Base-by-base conservation (phyloP, 1,140 invertebrate genomes). In the Xylocopa sonorina region DNA sequence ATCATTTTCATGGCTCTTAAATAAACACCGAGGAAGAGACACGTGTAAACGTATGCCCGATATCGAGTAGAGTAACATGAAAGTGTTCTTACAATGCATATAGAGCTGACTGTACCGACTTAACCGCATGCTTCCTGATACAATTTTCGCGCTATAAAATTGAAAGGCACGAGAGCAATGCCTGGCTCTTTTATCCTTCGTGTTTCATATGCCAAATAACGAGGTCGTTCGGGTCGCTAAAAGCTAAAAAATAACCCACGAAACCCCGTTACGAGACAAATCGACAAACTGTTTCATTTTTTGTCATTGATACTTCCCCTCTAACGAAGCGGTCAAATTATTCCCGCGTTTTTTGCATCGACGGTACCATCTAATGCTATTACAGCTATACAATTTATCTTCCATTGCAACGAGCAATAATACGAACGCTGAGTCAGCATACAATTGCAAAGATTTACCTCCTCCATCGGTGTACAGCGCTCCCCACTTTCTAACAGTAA, bases 1-100 rank as follows among this genome's bases (percentile, higher is more conserved):
- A 43, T 71, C 53, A 57, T 58, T 71, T 57, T 58, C 68, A 32
- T 29, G 38, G 27, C 38, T n/a, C 38, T 43, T 41, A 58, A 71
- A 57, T 71, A 58, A 71, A 71, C n/a, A 29, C 1, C 34, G 34
- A 24, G 27, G 14, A 38, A 32, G n/a, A 0, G n/a, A 16, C 12
- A 2, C 32, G 3, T 38, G 12, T 16, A 12, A 32, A 32, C 24
- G 29, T 32, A 29, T 27, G n/a, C 24, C 32, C 18, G 16, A n/a
- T 58, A 68, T 68, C 66, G 46, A 38, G 66, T 16, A 1, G 10
- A 46, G 21, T 12, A 27, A 57, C 51, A 38, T 29, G 67, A 71
- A 69, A 57, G 51, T 51, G 18, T 51, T 57, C 16, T 6, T 38
- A n/a, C n/a, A 2, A 38, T 10, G 4, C 14, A 34, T 7, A 57